Conservation (phyloP, 1,140 invertebrate species). For the Pogonomyrmex barbatus region DNA sequence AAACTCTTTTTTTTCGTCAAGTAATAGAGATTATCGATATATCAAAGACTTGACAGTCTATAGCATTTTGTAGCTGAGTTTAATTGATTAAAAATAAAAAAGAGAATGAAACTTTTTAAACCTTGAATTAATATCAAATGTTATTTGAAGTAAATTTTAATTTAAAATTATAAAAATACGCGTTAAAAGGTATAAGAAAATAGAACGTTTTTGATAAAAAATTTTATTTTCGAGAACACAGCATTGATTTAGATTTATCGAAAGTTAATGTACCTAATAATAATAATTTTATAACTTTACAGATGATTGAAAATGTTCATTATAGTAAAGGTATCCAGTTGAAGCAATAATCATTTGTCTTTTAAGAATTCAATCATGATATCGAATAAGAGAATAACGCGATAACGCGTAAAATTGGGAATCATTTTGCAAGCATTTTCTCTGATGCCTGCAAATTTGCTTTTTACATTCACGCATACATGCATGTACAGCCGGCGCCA, state of each 20-base stretch:
- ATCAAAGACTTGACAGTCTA: background rate
- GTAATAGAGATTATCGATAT: background rate
- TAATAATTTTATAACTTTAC: background rate
- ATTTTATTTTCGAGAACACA: background rate
- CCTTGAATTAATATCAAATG: background rate
- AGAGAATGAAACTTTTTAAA: background rate
- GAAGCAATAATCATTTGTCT: background rate
- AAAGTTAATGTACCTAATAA: background rate
- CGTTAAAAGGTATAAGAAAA: background rate
- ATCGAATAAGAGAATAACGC: background rate
- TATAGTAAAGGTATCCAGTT: background rate
- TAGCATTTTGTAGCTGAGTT: background rate
- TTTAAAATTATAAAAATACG: background rate
- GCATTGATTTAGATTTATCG: background rate
- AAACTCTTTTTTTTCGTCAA: background rate
- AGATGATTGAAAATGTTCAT: background rate
- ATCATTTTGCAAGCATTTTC: conserved; percentile 43
- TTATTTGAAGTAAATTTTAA: background rate
- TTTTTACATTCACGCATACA: conserved; percentile 34
- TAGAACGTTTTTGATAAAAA: background rate
- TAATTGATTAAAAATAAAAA: background rate
- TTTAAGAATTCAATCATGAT: background rate
- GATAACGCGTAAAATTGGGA: conserved; percentile 35
- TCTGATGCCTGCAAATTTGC: conserved; percentile 33
- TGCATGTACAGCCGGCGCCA: conserved; percentile 34